These are phyloP conservation scores for Hirtodrosophila confusa DNA, from an alignment of 2,888 invertebrate species.

Conservation along the genomic window DNA sequence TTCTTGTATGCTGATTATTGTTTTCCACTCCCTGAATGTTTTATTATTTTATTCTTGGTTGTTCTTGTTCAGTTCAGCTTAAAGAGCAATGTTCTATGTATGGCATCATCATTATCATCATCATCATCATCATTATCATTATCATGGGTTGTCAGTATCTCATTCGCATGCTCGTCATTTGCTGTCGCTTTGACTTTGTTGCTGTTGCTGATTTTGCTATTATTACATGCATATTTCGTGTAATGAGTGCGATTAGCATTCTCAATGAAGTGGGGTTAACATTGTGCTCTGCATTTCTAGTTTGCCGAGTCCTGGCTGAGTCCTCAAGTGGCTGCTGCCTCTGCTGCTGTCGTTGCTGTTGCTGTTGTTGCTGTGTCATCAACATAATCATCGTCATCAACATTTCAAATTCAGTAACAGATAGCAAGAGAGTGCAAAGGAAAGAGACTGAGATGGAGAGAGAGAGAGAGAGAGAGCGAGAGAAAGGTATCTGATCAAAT, in stretches of 20 bases:
- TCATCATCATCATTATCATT: background rate
- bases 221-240: conserved; percentile 79
- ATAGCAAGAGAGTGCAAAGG: background rate
- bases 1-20: too few species aligned
- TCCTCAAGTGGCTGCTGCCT: conserved; percentile 30
- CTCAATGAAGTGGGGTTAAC: conserved; percentile 78
- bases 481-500: too few species aligned
- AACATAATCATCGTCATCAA: conserved; percentile 74
- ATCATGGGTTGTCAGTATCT: conserved; percentile 14
- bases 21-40: background rate
- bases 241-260: conserved; percentile 79
- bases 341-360: conserved; percentile 10
- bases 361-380: conserved; percentile 61
- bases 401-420: conserved; percentile 70
- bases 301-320: conserved; percentile 17
- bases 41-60: conserved; percentile 7
- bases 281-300: conserved; percentile 76
- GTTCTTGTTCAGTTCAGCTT: conserved; percentile 2
- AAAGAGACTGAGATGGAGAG: too few species aligned
- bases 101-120: background rate
- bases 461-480: too few species aligned
- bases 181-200: conserved; percentile 17
- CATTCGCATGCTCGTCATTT: conserved; percentile 37
- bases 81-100: background rate
- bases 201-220: conserved; percentile 68